Percentiles rank a stretch among this genome's conserved stretches.
phyloP scores from a whole-genome alignment of 1,140 invertebrate genomes.

The Magallana ariakensis region DNA sequence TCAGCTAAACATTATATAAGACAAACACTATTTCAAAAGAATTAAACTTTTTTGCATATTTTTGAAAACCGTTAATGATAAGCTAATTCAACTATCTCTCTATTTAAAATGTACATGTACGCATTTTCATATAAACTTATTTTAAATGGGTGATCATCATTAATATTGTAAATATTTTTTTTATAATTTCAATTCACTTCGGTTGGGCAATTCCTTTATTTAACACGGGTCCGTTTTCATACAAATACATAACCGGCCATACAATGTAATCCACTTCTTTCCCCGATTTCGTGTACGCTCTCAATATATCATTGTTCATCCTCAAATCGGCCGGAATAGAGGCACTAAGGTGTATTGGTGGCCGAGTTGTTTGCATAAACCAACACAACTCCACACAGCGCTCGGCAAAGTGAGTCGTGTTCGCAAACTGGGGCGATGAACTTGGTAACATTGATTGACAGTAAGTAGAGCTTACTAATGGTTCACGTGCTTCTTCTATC shows the following conservation, averaged over 20 bases:
- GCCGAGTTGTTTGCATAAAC: conserved; percentile 48
- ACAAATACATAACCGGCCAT: conserved; percentile 42
- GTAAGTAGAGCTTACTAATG: too few species aligned
- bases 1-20: too few species aligned
- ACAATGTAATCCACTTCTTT: conserved; percentile 40
- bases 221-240: conserved; percentile 25
- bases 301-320: conserved; percentile 45
- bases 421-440: not conserved
- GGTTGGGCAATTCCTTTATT: conserved; percentile 50
- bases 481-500: too few species aligned
- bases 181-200: not conserved
- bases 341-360: conserved; percentile 35
- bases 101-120: too few species aligned
- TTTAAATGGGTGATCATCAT: too few species aligned
- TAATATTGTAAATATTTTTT: conserved; percentile 48
- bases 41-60: too few species aligned
- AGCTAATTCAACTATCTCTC: too few species aligned
- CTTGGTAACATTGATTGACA: not conserved
- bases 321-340: conserved; percentile 19
- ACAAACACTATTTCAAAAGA: too few species aligned
- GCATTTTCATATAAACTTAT: conserved; percentile 47
- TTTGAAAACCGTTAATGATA: too few species aligned
- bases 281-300: conserved; percentile 49
- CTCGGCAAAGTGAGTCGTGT: not conserved
- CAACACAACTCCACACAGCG: conserved; percentile 54